Evolutionary conservation across 2,797 vertebrate genomes (phyloP), one percentile per base, ranked within the genome.

Genomic region (Pipistrellus nathusii): DNA sequence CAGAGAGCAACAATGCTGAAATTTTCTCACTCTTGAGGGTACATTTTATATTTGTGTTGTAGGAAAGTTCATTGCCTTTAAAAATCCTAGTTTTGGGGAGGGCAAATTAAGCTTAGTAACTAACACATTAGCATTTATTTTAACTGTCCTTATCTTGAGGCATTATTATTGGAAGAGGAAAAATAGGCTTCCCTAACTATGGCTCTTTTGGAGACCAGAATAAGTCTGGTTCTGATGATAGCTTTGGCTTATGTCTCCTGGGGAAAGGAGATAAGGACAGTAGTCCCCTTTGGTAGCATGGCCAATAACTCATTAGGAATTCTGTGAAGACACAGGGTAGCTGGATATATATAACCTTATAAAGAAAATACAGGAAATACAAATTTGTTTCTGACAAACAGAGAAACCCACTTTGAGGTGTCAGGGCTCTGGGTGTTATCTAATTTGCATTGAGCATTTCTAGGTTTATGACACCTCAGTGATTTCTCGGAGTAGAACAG

Each of bases 51-150:
- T 57, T 75, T 85, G 68, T 75, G 14, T 46, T 68, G 38, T 90
- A 38, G 25, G 32, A n/a, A 69, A 89, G 80, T 82, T 69, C 6
- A 91, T 9, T 90, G 88, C 41, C 41, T 87, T 87, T 82, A 76
- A 46, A 88, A 78, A 72, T 57, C 30, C 66, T 72, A 78, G 20
- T 46, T 84, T 55, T 73, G 66, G 78, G 73, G 32, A 62, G 35
- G 38, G 57, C 84, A 88, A 84, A 78, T 84, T 84, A 88, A 88
- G 78, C 77, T 55, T 64, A 71, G 25, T 77, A 66, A 88, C 41
- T 77, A 66, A 88, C 41, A 44, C 5, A 0, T 64, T 64, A 84
- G 38, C 48, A 55, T 27, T 82, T 76, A 68, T 25, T 57, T 84
- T 57, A 89, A 32, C 73, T 57, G 71, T 48, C 6, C 25, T 78